Percentiles rank a stretch among this genome's conserved stretches.
Conservation (phyloP, 2,113 vertebrate species). For the Onychorhynchus coronatus region DNA sequence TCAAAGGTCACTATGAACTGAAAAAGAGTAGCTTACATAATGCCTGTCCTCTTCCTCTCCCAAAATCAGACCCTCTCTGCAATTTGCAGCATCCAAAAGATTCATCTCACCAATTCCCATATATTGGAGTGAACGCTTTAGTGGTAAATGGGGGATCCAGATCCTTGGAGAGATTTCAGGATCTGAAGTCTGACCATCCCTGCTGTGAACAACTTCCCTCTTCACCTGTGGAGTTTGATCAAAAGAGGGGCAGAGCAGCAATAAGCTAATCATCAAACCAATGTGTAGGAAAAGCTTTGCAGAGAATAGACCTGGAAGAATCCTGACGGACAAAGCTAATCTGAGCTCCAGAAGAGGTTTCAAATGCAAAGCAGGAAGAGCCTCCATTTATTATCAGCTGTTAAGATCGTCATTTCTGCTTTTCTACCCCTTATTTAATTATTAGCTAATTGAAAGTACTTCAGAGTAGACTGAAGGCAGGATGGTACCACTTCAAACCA, state of each 20-base stretch:
- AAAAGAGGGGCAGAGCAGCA: background rate
- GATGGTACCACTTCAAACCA: background rate
- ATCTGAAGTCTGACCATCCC: background rate
- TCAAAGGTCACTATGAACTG: background rate
- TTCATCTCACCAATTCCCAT: background rate
- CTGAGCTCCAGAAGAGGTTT: background rate
- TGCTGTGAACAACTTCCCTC: background rate
- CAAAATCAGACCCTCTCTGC: background rate
- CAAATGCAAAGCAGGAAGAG: background rate
- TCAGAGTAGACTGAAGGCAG: background rate
- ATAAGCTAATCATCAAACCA: background rate
- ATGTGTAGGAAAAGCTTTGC: background rate
- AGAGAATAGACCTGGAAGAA: background rate
- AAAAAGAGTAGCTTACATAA: background rate
- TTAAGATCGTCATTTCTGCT: background rate
- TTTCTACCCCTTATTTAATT: background rate
- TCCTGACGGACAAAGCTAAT: background rate
- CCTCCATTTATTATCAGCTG: background rate
- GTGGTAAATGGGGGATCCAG: background rate
- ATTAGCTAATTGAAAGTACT: background rate
- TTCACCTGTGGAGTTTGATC: background rate
- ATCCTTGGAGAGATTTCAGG: background rate
- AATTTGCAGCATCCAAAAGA: background rate
- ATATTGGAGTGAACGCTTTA: background rate
- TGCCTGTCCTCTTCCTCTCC: background rate